phyloP scores from a whole-genome alignment of 2,888 invertebrate species.

The Dusona sp. region DNA sequence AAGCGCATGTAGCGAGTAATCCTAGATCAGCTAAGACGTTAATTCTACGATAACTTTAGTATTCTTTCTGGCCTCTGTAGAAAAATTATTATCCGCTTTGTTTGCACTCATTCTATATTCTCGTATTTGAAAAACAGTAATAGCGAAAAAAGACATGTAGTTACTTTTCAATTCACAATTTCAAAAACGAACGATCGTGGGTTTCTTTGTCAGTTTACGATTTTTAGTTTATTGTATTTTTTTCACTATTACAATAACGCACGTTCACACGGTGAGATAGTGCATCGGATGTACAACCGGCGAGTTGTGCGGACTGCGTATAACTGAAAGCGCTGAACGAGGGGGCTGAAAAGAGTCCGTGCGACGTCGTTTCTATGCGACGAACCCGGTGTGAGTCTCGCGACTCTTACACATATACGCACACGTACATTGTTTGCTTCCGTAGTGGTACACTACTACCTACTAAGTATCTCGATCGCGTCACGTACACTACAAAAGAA shows the following conservation, averaged over 20 bases:
- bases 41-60: constrained; percentile 2
- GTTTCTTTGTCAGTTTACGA: neutral
- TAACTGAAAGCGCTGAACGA: constrained; percentile 75
- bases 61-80: constrained; percentile 7
- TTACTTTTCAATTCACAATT: neutral
- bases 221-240: neutral
- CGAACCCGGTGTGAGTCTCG: constrained; percentile 45
- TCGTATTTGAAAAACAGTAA: neutral
- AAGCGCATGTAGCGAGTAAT: neutral
- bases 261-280: constrained; percentile 10
- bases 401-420: constrained; percentile 28
- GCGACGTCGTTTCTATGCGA: constrained; percentile 39
- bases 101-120: constrained; percentile 9
- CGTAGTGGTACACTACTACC: constrained; percentile 16
- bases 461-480: constrained; percentile 30
- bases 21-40: constrained; percentile 3
- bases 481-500: constrained; percentile 30
- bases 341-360: constrained; percentile 72
- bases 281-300: constrained; percentile 70
- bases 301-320: constrained; percentile 79
- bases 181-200: neutral
- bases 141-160: neutral
- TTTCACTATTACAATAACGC: neutral
- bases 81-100: neutral
- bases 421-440: neutral